These are phyloP conservation scores for Halichondria panicea DNA, from an alignment of 37 sponge, comb jelly and placozoan species.

Conservation along the genomic window DNA sequence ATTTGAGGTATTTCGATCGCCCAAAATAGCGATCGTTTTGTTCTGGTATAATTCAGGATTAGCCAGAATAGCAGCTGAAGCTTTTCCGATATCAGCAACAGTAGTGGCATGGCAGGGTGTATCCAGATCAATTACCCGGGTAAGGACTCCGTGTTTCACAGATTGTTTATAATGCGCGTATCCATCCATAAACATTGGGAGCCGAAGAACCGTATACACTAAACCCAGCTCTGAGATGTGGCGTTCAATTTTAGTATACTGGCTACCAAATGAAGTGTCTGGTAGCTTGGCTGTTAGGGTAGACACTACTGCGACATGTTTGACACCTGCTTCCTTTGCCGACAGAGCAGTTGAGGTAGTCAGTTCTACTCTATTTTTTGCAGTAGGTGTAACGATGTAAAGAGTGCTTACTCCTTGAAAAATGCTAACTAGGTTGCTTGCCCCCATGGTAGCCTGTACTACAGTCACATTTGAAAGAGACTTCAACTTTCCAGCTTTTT, in stretches of 20 bases:
- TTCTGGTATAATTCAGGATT: slow-evolving; percentile 20
- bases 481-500: slow-evolving; percentile 60
- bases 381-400: slow-evolving; percentile 57
- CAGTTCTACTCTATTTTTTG: slow-evolving; percentile 43
- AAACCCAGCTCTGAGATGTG: slow-evolving; percentile 42
- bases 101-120: slow-evolving; percentile 23
- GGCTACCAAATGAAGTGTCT: slow-evolving; percentile 36
- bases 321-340: slow-evolving; percentile 66
- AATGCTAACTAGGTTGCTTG: slow-evolving; percentile 7
- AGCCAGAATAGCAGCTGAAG: slow-evolving; percentile 43
- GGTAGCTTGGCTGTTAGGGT: slow-evolving; percentile 27
- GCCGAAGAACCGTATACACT: slow-evolving; percentile 52
- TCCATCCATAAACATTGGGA: slow-evolving; percentile 55
- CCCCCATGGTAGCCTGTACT: slow-evolving; percentile 55
- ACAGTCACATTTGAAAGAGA: slow-evolving; percentile 24
- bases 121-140: slow-evolving; percentile 38
- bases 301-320: slow-evolving; percentile 33
- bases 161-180: slow-evolving; percentile 38
- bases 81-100: slow-evolving; percentile 47
- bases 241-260: slow-evolving; percentile 38
- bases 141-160: slow-evolving; percentile 8
- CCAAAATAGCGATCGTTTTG: slow-evolving; percentile 46
- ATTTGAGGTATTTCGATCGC: slow-evolving; percentile 45
- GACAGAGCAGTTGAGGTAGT: slow-evolving; percentile 42
- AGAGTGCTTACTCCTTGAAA: slow-evolving; percentile 65